phyloP scores from a whole-genome alignment of 2,888 invertebrate genomes.

The Torymus aiolomorphi region DNA sequence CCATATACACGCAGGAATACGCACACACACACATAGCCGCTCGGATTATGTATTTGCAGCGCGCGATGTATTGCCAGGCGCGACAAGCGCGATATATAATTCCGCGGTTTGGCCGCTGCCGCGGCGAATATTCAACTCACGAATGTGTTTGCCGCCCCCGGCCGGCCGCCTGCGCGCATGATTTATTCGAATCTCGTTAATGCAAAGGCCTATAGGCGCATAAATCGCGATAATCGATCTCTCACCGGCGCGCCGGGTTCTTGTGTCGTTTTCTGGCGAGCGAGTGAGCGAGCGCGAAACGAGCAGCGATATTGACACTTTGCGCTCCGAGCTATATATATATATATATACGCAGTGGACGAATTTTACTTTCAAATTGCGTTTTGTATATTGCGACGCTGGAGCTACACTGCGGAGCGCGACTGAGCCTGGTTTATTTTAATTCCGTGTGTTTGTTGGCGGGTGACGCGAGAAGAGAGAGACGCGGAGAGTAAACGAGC shows the following conservation, averaged over 20 bases:
- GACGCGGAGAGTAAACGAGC: background rate
- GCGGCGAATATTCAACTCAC: slow-evolving; percentile 43
- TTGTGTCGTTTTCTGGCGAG: slow-evolving; percentile 5
- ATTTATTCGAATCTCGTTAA: slow-evolving; percentile 59
- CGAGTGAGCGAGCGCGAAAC: background rate
- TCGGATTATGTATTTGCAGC: slow-evolving; percentile 5
- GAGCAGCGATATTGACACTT: slow-evolving; percentile 29
- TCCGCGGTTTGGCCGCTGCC: slow-evolving; percentile 47
- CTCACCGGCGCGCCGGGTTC: background rate
- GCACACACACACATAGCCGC: background rate
- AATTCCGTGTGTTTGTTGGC: background rate
- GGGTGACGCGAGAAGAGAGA: background rate
- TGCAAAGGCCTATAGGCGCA: slow-evolving; percentile 28
- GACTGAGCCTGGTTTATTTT: slow-evolving; percentile 3
- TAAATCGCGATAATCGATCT: slow-evolving; percentile 59
- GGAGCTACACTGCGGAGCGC: background rate
- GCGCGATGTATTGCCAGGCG: background rate
- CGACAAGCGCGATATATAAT: slow-evolving; percentile 59
- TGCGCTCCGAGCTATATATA: background rate
- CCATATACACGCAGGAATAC: too few species aligned
- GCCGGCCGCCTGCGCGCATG: slow-evolving; percentile 27
- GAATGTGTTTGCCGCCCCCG: slow-evolving; percentile 21
- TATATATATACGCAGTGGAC: background rate
- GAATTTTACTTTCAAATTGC: slow-evolving; percentile 39
- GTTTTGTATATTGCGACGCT: background rate